phyloP scores from a whole-genome alignment of 2,797 vertebrate species.

The Leucoraja ocellata region DNA sequence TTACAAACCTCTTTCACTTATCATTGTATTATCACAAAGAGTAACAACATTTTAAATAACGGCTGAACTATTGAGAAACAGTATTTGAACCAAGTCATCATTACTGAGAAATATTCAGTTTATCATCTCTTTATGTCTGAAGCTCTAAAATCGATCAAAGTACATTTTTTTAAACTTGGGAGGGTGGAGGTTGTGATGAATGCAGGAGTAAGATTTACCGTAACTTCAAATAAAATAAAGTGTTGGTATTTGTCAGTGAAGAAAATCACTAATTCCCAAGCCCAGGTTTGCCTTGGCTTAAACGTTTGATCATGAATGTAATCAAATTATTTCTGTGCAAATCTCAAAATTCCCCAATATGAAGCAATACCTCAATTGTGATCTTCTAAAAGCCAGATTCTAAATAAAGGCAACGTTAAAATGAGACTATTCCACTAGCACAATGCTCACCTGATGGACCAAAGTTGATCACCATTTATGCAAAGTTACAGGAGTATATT shows the following conservation, averaged over 20 bases:
- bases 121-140: background rate
- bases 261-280: background rate
- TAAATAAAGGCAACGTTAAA: background rate
- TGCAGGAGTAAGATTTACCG: background rate
- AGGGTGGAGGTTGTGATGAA: no score
- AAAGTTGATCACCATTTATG: background rate
- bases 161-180: no score
- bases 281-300: background rate
- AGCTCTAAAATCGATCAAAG: background rate
- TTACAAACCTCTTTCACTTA: background rate
- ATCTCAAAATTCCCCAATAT: background rate
- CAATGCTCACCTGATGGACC: background rate
- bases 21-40: background rate
- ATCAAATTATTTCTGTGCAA: background rate
- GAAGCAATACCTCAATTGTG: background rate
- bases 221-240: background rate
- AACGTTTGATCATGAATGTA: background rate
- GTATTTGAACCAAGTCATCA: background rate
- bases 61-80: background rate
- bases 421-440: background rate
- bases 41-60: background rate
- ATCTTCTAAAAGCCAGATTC: background rate
- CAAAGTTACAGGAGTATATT: no score
- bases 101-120: background rate
- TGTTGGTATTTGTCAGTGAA: background rate